These are phyloP conservation scores for Martes martes DNA, from an alignment of 2,113 vertebrate species.

Conservation along the genomic window DNA sequence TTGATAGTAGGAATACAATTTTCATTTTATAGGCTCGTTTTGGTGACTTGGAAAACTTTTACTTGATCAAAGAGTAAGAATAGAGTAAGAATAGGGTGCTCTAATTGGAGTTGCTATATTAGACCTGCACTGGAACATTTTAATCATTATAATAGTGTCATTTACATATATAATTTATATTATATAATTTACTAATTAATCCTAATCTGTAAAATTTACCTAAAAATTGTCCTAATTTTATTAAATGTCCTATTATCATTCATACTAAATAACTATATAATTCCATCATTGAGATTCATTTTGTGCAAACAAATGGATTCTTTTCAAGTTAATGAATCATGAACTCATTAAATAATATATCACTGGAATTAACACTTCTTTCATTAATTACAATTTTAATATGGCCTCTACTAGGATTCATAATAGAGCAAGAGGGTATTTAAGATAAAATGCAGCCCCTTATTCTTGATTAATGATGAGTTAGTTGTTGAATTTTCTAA, in stretches of 20 bases:
- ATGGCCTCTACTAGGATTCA: background rate
- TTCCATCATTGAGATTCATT: conserved; percentile 21
- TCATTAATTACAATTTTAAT: conserved; percentile 59
- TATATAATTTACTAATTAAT: conserved; percentile 11
- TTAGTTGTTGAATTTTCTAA: background rate
- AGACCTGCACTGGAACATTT: background rate
- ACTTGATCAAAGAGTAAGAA: background rate
- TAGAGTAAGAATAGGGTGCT: background rate
- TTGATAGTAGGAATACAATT: background rate
- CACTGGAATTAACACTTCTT: conserved; percentile 50
- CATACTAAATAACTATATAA: conserved; percentile 49
- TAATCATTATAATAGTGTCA: background rate
- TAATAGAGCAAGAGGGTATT: background rate
- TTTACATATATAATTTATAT: background rate
- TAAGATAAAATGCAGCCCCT: background rate
- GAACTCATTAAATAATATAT: conserved; percentile 51
- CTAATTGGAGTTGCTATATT: background rate
- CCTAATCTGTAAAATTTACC: conserved; percentile 17
- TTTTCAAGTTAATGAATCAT: conserved; percentile 52
- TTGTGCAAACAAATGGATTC: conserved; percentile 46
- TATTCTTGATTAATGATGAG: conserved; percentile 21
- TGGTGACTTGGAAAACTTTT: background rate
- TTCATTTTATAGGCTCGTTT: conserved; percentile 33
- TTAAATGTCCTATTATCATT: conserved; percentile 34
- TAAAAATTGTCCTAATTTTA: conserved; percentile 41